phyloP scores from a whole-genome alignment of 2,888 invertebrate genomes.

The Rhingia campestris region DNA sequence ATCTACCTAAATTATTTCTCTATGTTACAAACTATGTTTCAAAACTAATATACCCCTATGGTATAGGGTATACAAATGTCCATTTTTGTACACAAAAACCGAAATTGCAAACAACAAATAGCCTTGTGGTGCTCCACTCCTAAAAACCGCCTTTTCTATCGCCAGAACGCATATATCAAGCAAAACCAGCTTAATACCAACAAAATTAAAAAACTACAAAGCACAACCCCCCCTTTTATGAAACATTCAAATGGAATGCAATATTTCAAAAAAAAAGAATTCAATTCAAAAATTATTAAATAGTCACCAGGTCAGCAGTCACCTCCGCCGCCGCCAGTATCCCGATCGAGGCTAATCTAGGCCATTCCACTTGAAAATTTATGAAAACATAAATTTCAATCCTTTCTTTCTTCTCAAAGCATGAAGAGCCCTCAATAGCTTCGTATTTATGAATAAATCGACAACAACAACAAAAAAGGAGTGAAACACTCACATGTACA shows the following conservation, averaged over 20 bases:
- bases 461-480: background rate
- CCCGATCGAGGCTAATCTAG: slow-evolving; percentile 34
- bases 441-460: slow-evolving; percentile 15
- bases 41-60: too few species aligned
- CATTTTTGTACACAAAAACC: too few species aligned
- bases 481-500: background rate
- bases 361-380: slow-evolving; percentile 51
- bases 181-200: too few species aligned
- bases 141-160: too few species aligned
- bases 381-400: slow-evolving; percentile 45
- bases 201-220: background rate
- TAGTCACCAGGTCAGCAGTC: slow-evolving; percentile 57
- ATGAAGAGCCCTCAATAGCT: background rate
- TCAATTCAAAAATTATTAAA: slow-evolving; percentile 59
- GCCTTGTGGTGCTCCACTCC: too few species aligned
- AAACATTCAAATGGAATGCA: slow-evolving; percentile 25
- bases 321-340: background rate
- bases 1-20: too few species aligned
- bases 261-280: slow-evolving; percentile 8
- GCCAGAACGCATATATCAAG: too few species aligned
- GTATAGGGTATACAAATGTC: too few species aligned
- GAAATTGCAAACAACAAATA: too few species aligned
- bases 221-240: background rate
- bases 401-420: background rate
- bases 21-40: too few species aligned